Conservation (phyloP, 2,113 vertebrate genomes). For the Poecilia latipinna region DNA sequence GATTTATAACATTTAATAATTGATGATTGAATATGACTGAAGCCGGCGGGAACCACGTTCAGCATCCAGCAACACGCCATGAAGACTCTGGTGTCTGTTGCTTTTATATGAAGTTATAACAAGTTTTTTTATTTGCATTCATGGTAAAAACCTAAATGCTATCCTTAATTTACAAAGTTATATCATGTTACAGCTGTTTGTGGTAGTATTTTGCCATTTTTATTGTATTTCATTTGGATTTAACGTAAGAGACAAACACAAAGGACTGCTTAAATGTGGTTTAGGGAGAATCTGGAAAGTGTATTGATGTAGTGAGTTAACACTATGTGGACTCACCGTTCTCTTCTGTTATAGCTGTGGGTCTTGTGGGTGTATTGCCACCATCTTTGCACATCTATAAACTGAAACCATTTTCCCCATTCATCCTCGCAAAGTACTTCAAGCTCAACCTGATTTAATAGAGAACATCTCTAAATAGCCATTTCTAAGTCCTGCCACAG, state of each 20-base stretch:
- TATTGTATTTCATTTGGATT: neutral
- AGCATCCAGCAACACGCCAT: constrained; percentile 1
- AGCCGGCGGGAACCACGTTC: constrained; percentile 15
- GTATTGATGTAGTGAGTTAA: neutral
- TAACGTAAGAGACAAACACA: no score
- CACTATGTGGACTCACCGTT: neutral
- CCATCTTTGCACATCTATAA: neutral
- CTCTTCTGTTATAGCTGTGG: neutral
- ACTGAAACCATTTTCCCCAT: neutral
- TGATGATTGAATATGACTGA: constrained; percentile 10
- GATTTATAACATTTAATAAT: constrained; percentile 15
- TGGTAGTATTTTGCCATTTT: neutral
- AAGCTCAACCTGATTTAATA: neutral
- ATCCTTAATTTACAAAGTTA: neutral
- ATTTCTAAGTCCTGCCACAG: neutral
- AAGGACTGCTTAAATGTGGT: no score
- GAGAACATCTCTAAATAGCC: neutral
- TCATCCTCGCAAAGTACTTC: neutral
- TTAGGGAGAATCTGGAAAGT: no score
- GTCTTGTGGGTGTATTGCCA: neutral
- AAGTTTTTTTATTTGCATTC: neutral
- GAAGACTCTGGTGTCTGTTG: constrained; percentile 2
- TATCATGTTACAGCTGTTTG: neutral
- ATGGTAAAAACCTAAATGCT: neutral
- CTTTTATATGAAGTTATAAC: constrained; percentile 13